Conservation (phyloP, 2,113 vertebrate genomes). For the Seriola dumerili region DNA sequence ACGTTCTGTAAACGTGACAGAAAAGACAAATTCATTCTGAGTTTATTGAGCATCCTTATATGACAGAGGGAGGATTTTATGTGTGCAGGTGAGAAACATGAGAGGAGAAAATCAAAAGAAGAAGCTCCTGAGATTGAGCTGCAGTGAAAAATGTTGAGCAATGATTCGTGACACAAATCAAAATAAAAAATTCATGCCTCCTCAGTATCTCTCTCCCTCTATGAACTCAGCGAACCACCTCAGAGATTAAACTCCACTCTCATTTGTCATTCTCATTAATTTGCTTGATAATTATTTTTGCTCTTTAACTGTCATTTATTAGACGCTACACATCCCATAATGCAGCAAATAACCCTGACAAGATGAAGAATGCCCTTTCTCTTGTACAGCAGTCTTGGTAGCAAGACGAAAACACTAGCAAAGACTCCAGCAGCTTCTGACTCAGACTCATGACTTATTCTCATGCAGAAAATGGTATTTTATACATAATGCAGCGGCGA, state of each 20-base stretch:
- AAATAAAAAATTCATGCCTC: conserved; percentile 11
- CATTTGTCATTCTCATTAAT: neutral
- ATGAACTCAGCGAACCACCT: conserved; percentile 36
- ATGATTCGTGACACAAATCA: conserved; percentile 1
- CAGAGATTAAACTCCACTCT: neutral
- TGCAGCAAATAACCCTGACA: conserved; percentile 35
- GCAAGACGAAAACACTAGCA: conserved; percentile 36
- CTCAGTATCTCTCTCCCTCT: neutral
- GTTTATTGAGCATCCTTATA: neutral
- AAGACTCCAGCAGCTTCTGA: conserved; percentile 32
- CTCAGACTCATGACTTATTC: conserved; percentile 16
- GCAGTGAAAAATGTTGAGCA: neutral
- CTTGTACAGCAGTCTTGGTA: conserved; percentile 10
- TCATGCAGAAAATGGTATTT: conserved; percentile 58
- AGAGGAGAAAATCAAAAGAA: conserved; percentile 1
- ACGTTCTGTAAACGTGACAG: conserved; percentile 11
- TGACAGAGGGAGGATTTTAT: neutral
- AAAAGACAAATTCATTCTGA: conserved; percentile 9
- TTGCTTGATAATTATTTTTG: neutral
- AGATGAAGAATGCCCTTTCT: conserved; percentile 54
- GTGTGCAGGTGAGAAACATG: neutral
- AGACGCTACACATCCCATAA: neutral
- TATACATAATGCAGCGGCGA: conserved; percentile 35
- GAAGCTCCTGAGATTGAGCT: neutral
- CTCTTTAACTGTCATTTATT: conserved; percentile 41